These are phyloP conservation scores for Xerus inauris DNA, from an alignment of 2,113 vertebrate species.

Conservation along the genomic window DNA sequence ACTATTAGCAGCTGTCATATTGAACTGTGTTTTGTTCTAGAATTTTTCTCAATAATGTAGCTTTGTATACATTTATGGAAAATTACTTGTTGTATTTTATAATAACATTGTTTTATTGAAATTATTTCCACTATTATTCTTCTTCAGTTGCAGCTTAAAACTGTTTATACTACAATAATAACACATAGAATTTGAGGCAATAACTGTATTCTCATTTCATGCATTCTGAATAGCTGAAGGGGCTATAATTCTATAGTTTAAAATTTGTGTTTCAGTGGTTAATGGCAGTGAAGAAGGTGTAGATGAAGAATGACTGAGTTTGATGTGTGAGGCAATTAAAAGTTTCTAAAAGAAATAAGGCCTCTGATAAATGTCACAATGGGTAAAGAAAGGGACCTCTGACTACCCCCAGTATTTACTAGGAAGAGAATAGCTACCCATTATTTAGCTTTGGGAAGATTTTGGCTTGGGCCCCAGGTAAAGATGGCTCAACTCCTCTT, in stretches of 20 bases:
- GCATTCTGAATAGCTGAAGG: background rate
- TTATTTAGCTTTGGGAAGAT: background rate
- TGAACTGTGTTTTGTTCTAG: constrained; percentile 26
- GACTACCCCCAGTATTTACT: background rate
- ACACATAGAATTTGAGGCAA: background rate
- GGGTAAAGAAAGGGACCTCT: background rate
- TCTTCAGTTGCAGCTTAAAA: constrained; percentile 26
- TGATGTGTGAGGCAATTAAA: background rate
- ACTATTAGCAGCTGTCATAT: constrained; percentile 11
- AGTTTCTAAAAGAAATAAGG: background rate
- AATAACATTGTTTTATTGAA: constrained; percentile 50
- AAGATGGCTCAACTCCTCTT: too few species aligned
- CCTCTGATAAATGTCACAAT: background rate
- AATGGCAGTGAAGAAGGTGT: background rate
- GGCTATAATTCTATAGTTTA: background rate
- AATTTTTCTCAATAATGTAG: constrained; percentile 60
- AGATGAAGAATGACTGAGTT: background rate
- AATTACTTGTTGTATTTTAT: constrained; percentile 40
- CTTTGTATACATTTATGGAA: constrained; percentile 41
- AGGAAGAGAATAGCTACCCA: background rate
- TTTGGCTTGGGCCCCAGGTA: background rate
- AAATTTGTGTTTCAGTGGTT: background rate
- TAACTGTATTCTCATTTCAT: background rate
- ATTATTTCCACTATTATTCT: constrained; percentile 43
- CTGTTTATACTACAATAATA: constrained; percentile 26